Conservation (phyloP, 2,797 vertebrate species). For the Nasua narica region DNA sequence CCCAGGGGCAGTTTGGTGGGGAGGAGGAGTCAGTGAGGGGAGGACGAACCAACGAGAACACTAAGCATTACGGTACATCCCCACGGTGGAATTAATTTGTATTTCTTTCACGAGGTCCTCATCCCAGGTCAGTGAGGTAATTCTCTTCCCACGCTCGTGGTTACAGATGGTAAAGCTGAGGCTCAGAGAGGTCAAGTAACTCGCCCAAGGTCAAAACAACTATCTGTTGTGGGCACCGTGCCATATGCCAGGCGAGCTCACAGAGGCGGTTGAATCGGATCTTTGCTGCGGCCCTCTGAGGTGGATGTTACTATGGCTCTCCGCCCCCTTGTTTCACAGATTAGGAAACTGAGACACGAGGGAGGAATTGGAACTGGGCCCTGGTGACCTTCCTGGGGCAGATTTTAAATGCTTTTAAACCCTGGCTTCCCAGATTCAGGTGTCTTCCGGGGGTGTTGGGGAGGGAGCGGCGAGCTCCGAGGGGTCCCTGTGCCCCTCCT, state of each 20-base stretch:
- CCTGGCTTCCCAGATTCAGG: not conserved
- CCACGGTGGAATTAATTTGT: not conserved
- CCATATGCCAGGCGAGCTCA: not conserved
- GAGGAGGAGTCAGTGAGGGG: not conserved
- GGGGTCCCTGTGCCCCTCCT: not conserved
- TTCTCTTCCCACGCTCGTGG: not conserved
- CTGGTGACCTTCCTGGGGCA: not conserved
- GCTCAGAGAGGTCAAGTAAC: not conserved
- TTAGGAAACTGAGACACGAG: not conserved
- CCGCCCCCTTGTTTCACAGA: not conserved
- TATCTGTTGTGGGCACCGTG: fast-evolving
- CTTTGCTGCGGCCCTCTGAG: not conserved
- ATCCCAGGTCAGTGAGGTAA: not conserved
- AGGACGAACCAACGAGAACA: not conserved
- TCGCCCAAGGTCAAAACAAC: not conserved
- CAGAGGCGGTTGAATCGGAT: not conserved
- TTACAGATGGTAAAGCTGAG: not conserved
- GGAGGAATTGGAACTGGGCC: not conserved
- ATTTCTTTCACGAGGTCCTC: not conserved
- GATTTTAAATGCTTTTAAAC: not conserved
- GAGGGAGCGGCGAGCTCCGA: not conserved
- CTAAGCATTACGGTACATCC: fast-evolving
- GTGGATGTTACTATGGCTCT: too few species aligned
- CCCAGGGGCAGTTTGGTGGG: not conserved
- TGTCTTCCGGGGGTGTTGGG: fast-evolving